These are phyloP conservation scores for Struthio camelus DNA, from an alignment of 2,113 vertebrate genomes.

Conservation along the genomic window DNA sequence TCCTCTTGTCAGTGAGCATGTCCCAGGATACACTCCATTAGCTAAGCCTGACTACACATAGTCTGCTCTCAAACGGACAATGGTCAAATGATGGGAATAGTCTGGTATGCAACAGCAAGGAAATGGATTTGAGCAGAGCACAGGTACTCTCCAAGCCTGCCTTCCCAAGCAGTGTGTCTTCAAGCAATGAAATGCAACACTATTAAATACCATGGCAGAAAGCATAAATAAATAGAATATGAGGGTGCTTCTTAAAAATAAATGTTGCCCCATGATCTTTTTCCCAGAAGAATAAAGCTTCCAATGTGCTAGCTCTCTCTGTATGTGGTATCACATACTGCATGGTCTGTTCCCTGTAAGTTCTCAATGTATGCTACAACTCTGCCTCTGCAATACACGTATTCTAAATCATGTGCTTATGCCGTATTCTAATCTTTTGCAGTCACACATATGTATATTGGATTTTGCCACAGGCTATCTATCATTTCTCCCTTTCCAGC, in stretches of 20 bases:
- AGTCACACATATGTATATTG: neutral
- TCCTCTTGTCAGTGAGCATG: neutral
- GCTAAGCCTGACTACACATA: neutral
- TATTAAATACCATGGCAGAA: conserved; percentile 36
- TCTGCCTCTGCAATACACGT: conserved; percentile 30
- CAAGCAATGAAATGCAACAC: neutral
- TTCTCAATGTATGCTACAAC: conserved; percentile 48
- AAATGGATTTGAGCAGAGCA: neutral
- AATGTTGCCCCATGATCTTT: conserved; percentile 7
- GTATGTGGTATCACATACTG: conserved; percentile 46
- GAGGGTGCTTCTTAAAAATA: conserved; percentile 47
- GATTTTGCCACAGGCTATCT: conserved; percentile 50
- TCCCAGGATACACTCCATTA: neutral
- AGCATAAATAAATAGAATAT: conserved; percentile 15
- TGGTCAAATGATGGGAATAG: neutral
- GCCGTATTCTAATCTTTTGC: conserved; percentile 57
- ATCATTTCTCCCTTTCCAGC: conserved; percentile 40
- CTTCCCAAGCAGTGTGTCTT: neutral
- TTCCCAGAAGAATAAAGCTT: conserved; percentile 49
- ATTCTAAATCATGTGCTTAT: conserved; percentile 57
- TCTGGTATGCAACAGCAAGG: neutral
- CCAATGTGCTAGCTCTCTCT: conserved; percentile 15
- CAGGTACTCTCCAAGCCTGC: neutral
- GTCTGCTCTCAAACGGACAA: neutral
- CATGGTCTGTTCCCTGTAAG: conserved; percentile 47